Conservation (phyloP, 2,113 vertebrate species). For the Pelecanoides urinatrix region DNA sequence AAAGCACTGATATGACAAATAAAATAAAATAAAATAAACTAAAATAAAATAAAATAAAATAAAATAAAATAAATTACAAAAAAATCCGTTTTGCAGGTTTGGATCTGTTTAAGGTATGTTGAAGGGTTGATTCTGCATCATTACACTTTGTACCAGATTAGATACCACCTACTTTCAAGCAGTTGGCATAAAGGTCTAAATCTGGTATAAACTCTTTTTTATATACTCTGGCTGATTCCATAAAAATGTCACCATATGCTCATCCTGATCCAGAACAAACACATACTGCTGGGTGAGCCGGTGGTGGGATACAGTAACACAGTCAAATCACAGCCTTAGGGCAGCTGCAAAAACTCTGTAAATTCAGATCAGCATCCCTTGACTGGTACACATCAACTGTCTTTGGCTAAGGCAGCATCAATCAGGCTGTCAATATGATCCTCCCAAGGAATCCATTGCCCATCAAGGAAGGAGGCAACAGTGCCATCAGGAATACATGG, state of each 20-base stretch:
- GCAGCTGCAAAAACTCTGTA: background rate
- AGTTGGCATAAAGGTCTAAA: background rate
- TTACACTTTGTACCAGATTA: background rate
- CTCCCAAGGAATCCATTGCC: background rate
- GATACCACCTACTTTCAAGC: background rate
- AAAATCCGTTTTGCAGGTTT: background rate
- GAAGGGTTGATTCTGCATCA: background rate
- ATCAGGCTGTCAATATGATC: background rate
- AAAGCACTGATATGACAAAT: background rate
- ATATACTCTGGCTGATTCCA: background rate
- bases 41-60: too few relatives aligned
- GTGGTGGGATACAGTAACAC: background rate
- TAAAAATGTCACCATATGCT: background rate
- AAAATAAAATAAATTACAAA: too few relatives aligned
- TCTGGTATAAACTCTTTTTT: background rate
- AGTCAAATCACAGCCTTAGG: background rate
- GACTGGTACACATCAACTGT: background rate
- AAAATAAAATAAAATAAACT: background rate
- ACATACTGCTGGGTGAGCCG: background rate
- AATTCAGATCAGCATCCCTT: background rate
- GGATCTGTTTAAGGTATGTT: background rate
- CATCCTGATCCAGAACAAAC: background rate
- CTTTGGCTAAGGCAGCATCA: background rate
- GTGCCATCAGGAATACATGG: background rate
- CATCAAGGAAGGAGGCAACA: background rate